Conservation (phyloP, 2,888 invertebrate genomes). For the Ichneumon xanthorius region DNA sequence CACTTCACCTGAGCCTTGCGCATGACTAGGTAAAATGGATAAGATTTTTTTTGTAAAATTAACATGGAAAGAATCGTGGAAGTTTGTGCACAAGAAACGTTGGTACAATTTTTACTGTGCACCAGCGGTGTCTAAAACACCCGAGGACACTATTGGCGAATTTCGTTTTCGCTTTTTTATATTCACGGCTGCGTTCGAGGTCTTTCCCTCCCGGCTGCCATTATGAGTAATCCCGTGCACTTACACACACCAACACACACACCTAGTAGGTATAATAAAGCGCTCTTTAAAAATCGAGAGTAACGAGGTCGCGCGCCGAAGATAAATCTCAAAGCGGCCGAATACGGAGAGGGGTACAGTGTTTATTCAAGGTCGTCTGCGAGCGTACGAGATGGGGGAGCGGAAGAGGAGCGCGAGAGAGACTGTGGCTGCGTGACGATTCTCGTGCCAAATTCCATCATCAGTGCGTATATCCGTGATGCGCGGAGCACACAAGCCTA, state of each 20-base stretch:
- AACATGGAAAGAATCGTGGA: too few relatives aligned
- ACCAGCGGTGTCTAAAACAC: not conserved
- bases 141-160: not conserved
- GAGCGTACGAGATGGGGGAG: conserved; percentile 44
- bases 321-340: conserved; percentile 39
- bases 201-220: not conserved
- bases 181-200: not conserved
- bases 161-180: not conserved
- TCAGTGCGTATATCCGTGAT: conserved; percentile 46
- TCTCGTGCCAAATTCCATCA: conserved; percentile 68
- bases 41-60: too few relatives aligned
- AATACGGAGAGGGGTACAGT: conserved; percentile 38
- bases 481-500: conserved; percentile 18
- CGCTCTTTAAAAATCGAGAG: conserved; percentile 55
- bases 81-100: too few relatives aligned
- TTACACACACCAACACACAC: not conserved
- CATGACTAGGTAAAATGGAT: too few relatives aligned
- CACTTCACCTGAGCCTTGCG: too few relatives aligned
- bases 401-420: conserved; percentile 17
- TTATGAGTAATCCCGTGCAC: not conserved
- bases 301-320: conserved; percentile 42
- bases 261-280: not conserved
- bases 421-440: conserved; percentile 40
- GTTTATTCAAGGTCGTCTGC: conserved; percentile 62
- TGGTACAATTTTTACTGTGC: too few relatives aligned